These are phyloP conservation scores for Pediacus dermestoides DNA, from an alignment of 2,888 invertebrate genomes.

Conservation along the genomic window DNA sequence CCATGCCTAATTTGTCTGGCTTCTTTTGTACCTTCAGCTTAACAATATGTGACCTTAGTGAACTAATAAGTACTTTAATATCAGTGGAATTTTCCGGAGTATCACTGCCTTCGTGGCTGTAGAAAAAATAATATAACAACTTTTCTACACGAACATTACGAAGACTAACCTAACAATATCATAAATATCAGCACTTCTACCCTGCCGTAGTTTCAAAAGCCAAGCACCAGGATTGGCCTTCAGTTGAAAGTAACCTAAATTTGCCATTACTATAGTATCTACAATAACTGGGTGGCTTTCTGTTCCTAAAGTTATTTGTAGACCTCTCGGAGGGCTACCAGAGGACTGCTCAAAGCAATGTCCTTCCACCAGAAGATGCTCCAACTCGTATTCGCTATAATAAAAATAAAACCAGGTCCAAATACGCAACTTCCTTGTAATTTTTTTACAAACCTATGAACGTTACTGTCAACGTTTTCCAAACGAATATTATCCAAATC, in stretches of 20 bases:
- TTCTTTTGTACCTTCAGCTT: slow-evolving; percentile 89
- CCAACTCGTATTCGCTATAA: slow-evolving; percentile 89
- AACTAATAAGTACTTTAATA: slow-evolving; percentile 76
- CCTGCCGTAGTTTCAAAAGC: slow-evolving; percentile 83
- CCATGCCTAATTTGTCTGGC: slow-evolving; percentile 79
- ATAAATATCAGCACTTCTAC: slow-evolving; percentile 92
- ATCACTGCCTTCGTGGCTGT: slow-evolving; percentile 73
- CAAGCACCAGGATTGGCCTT: slow-evolving; percentile 98
- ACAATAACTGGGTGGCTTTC: slow-evolving; percentile 71
- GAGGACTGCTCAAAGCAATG: slow-evolving; percentile 92
- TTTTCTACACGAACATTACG: neutral
- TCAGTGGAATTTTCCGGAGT: slow-evolving; percentile 65
- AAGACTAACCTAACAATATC: slow-evolving; percentile 70
- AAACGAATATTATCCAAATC: slow-evolving; percentile 97
- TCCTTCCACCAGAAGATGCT: slow-evolving; percentile 90
- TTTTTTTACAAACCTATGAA: slow-evolving; percentile 62
- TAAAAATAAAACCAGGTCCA: slow-evolving; percentile 3
- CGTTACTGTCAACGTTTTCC: slow-evolving; percentile 84
- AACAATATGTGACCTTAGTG: slow-evolving; percentile 85
- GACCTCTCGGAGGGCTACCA: slow-evolving; percentile 92
- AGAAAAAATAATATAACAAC: slow-evolving; percentile 22
- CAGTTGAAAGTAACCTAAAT: slow-evolving; percentile 96
- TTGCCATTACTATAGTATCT: slow-evolving; percentile 99
- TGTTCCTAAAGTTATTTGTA: slow-evolving; percentile 94
- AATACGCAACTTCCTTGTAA: neutral